A percentile compares a stretch with the other conserved stretches of the same genome.
Evolutionary conservation across 1,140 invertebrate genomes (phyloP).

Genomic region (Lepidurus packardi): DNA sequence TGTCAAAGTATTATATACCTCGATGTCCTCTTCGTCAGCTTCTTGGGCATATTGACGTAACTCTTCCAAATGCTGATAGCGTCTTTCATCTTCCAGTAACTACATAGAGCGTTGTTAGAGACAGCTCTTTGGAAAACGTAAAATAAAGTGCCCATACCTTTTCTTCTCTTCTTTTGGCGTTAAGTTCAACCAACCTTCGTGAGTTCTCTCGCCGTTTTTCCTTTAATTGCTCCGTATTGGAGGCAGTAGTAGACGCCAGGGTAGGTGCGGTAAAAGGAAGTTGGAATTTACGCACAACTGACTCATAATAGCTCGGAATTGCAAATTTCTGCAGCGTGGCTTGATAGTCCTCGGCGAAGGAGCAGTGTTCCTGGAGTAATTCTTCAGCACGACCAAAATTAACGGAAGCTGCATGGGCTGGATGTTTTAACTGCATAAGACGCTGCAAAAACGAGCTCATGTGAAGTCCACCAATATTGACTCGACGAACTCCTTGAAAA

Average conservation of each 20-base stretch:
- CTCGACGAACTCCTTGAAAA: conserved; percentile 62
- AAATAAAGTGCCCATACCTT: conserved; percentile 45
- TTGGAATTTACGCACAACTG: conserved; percentile 75
- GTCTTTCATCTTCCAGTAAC: conserved; percentile 80
- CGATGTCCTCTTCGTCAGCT: conserved; percentile 67
- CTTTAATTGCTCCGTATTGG: conserved; percentile 67
- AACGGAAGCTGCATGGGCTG: conserved; percentile 78
- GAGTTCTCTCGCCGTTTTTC: conserved; percentile 78
- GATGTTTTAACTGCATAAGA: conserved; percentile 89
- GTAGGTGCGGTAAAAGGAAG: conserved; percentile 64
- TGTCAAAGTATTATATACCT: conserved; percentile 46
- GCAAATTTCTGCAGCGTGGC: conserved; percentile 74
- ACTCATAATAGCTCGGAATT: conserved; percentile 72
- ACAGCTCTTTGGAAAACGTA: background rate
- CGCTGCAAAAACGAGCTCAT: conserved; percentile 79
- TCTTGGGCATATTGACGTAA: conserved; percentile 72
- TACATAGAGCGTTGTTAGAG: conserved; percentile 39
- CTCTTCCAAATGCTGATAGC: conserved; percentile 67
- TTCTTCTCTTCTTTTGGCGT: conserved; percentile 76
- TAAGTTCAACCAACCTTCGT: conserved; percentile 71
- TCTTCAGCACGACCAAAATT: conserved; percentile 81
- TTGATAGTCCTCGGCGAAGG: conserved; percentile 69
- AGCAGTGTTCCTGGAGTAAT: conserved; percentile 71
- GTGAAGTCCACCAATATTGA: conserved; percentile 82
- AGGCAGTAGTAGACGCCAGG: conserved; percentile 44